A percentile compares a stretch with the other conserved stretches of the same genome.
phyloP scores from a whole-genome alignment of 2,113 vertebrate species.

The Ia io region DNA sequence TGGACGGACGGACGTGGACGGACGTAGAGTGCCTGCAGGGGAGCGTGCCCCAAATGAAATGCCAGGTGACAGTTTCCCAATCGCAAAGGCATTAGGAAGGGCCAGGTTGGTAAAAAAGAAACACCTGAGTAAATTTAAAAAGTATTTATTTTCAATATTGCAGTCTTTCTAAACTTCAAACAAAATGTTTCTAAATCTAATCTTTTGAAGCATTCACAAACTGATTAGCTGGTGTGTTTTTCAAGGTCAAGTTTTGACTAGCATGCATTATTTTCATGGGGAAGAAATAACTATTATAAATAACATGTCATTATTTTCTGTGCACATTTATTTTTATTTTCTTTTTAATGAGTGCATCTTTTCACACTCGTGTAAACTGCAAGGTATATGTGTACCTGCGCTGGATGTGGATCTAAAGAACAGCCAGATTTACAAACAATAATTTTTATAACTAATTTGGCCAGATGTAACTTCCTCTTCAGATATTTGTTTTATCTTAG shows the following conservation, averaged over 20 bases:
- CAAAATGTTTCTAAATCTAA: background rate
- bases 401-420: background rate
- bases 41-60: background rate
- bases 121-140: background rate
- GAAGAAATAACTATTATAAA: background rate
- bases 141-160: background rate
- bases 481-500: background rate
- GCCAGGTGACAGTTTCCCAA: background rate
- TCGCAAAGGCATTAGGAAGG: background rate
- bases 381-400: rapidly evolving
- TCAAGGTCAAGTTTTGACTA: background rate
- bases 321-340: background rate
- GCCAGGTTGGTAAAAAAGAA: background rate
- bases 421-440: background rate
- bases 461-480: background rate
- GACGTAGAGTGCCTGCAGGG: background rate
- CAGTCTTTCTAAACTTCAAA: background rate
- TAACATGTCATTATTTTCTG: background rate
- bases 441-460: background rate
- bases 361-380: background rate
- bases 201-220: background rate
- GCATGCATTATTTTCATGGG: background rate
- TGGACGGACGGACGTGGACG: background rate
- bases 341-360: background rate
- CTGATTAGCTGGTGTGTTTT: background rate